Base-by-base conservation (phyloP, 2,797 vertebrate genomes). In the Pseudochirops corinnae region DNA sequence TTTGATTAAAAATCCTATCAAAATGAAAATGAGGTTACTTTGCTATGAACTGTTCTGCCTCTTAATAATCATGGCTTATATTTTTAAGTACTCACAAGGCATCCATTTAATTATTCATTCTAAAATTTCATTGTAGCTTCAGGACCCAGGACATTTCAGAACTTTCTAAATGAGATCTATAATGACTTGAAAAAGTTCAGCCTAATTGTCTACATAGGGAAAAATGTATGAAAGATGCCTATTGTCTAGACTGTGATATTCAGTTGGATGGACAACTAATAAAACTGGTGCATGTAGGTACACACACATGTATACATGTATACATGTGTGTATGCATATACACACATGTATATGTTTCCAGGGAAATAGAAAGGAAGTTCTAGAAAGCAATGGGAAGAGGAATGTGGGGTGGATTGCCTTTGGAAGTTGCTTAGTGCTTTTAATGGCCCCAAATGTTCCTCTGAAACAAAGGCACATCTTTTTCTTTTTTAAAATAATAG, bases 1-100 rank as follows among this genome's bases (percentile, higher is more conserved):
- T 87, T 87, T 87, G 21, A 87, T 87, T 87, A 87, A 87, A 87
- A 87, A 50, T 87, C 21, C 74, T 87, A 87, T 87, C 74, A 87
- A 87, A 87, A 87, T 87, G 21, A 87, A 87, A 87, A 87, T 87
- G 74, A 87, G 39, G 21, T 50, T 87, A 46, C 39, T 87, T 87
- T 87, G 74, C 74, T 26, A 50, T 87, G 10, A 46, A 87, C 74
- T 87, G 7, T 87, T 87, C 74, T 87, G 39, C 18, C 21, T 50
- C 74, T 87, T 26, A 87, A 87, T 87, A 50, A 87, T 87, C 74
- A 87, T 14, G 39, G 74, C 74, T 50, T 87, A 87, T 87, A 87
- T 87, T 87, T 87, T 87, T 87, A 87, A 87, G 39, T 87, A 39
- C 74, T 87, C 39, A 87, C 74, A 46, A 87, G 46, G 39, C 74